Evolutionary conservation across 2,888 invertebrate genomes (phyloP), one percentile per base, ranked within the genome.

Genomic region (Ligdia adustata): DNA sequence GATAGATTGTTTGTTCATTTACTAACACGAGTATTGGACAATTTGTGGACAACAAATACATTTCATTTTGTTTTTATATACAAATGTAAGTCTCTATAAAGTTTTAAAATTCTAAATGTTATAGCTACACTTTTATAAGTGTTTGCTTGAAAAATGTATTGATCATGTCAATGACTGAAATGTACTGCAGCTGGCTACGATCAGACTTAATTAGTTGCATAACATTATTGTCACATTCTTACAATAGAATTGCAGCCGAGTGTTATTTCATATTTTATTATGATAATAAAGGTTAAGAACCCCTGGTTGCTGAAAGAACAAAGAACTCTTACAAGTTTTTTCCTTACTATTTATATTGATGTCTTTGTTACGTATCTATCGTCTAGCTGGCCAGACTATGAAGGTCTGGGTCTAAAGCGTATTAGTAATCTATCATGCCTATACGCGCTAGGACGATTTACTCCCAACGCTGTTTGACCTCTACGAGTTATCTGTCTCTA

Each of bases 281-380:
- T 9, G 11, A 33, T 11, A 24, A 22, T 22, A 15, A 14, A 24
- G 26, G 24, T 15, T 13, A 15, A 26, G 22, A 35, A 26, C 35
- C 26, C n/a, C 11, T 16, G 5, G 3, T 15, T 26, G 26, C 9
- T n/a, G n/a, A n/a, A 14, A 28, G 27, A 37, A 37, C 37, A 37
- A 37, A 37, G 37, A 37, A 37, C 9, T 14, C 27, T 26, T 37
- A 12, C 12, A 27, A 7, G 22, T 22, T n/a, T 37, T 26, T 15
- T 37, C 9, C 4, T 37, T 12, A 27, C 6, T 22, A 22, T 22
- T 6, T n/a, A 22, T 22, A 22, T n/a, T 22, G 22, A 3, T n/a
- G n/a, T 6, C 34, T 9, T 27, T n/a, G 9, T 37, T 16, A 37
- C 37, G 37, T 26, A 2, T 13, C 14, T 6, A 22, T 12, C 16